These are phyloP conservation scores for Marasmarcha lunaedactyla DNA, from an alignment of 2,888 invertebrate genomes.

Conservation along the genomic window DNA sequence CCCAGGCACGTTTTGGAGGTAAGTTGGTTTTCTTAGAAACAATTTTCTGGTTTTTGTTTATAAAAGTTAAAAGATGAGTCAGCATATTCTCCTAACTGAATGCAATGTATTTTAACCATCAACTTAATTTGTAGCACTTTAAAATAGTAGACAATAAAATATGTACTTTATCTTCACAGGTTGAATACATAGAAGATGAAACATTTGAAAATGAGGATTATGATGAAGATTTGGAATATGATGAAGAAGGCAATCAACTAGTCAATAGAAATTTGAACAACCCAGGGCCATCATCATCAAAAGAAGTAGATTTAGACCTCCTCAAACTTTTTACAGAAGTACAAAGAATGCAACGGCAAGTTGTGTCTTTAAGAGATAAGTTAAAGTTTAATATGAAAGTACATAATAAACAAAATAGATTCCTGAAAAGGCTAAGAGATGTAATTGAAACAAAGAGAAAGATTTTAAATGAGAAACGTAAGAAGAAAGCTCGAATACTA, in stretches of 20 bases:
- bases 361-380: constrained; percentile 40
- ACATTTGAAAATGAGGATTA: constrained; percentile 42
- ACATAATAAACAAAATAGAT: constrained; percentile 43
- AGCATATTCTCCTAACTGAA: too few relatives aligned
- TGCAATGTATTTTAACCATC: too few relatives aligned
- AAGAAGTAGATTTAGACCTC: constrained; percentile 27
- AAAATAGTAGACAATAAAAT: too few relatives aligned
- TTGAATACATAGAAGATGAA: constrained; percentile 62
- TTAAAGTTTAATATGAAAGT: constrained; percentile 43
- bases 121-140: too few relatives aligned
- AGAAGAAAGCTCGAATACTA: constrained; percentile 53
- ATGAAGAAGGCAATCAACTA: constrained; percentile 25
- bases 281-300: constrained; percentile 2
- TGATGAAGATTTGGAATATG: constrained; percentile 32
- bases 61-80: too few relatives aligned
- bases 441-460: constrained; percentile 47
- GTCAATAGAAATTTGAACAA: background rate
- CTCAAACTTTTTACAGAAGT: constrained; percentile 53
- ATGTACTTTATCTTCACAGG: constrained; percentile 24
- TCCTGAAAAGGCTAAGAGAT: constrained; percentile 37
- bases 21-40: constrained; percentile 5
- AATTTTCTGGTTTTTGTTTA: constrained; percentile 3
- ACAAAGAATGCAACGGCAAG: constrained; percentile 49
- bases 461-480: constrained; percentile 43
- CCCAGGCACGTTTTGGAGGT: constrained; percentile 61